Conservation (phyloP, 1,140 invertebrate species). For the Bombus terrestris region DNA sequence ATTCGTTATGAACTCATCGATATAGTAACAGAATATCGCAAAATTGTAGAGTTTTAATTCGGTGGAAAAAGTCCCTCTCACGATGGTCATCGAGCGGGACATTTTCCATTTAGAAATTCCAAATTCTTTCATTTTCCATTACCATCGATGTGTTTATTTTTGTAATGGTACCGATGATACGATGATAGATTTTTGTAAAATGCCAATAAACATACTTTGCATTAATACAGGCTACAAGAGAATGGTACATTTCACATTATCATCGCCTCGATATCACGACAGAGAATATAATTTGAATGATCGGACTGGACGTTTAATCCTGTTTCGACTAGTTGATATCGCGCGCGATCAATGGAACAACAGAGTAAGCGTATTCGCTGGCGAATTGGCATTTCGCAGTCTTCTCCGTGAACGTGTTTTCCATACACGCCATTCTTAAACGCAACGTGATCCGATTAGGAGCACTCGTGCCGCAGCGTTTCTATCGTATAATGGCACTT, state of each 20-base stretch:
- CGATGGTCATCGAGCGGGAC: no score
- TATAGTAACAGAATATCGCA: no score
- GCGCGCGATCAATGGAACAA: background rate
- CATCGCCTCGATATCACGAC: background rate
- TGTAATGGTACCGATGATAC: no score
- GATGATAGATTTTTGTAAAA: no score
- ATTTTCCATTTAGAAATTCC: no score
- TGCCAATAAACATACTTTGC: no score
- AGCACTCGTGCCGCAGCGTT: background rate
- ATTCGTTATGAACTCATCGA: no score
- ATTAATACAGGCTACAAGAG: no score
- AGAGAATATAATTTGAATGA: background rate
- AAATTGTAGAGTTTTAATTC: no score
- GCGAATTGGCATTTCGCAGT: constrained; percentile 10
- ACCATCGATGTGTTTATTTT: no score
- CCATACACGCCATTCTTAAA: constrained; percentile 11
- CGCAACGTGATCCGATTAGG: constrained; percentile 37
- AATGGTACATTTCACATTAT: background rate
- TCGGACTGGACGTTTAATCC: background rate
- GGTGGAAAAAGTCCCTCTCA: no score
- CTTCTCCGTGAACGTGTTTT: constrained; percentile 17
- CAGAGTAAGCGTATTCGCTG: background rate
- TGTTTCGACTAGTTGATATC: background rate
- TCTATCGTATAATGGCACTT: constrained; percentile 20
- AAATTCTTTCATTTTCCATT: no score